Evolutionary conservation across 1,140 invertebrate species (phyloP), one percentile per base, ranked within the genome.

Genomic region (Elysia chlorotica): DNA sequence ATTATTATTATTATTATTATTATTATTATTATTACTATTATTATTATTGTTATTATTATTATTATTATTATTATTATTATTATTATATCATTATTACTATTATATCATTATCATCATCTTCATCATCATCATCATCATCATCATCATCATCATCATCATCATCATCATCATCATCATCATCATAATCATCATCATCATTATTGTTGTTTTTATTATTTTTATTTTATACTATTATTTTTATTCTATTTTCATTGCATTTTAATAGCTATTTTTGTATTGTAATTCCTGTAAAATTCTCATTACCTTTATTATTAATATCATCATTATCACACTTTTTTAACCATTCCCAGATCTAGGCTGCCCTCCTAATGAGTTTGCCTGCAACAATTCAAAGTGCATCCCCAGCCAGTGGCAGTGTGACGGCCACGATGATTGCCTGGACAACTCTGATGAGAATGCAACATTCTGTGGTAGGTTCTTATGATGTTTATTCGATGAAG

Each of bases 351-450:
- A 68, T 5, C 72, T 74, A 1, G 80, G 75, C 36, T 85, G 83
- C 71, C 74, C 80, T 35, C 66, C 71, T 21, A 73, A 82, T 23
- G 82, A 91, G 59, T 85, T 81, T 62, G 72, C 74, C 38, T 88
- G 87, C 78, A 76, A 78, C 62, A 82, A 83, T 70, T 74, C 75
- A 6, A 65, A 79, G 28, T 99, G 96, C 85, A 97, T 98, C 71
- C 95, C 95, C 0, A 92, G 91, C 73, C 94, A 96, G 84, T 98
- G 96, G 95, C 66, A 78, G 6, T 89, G 83, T 81, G 83, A 85
- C 75, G 77, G 78, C 14, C 80, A 83, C 37, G 73, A 85, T 67
- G 83, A 85, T 38, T 85, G 82, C 70, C 72, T 76, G 4, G 82
- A 84, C 35, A 69, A 72, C 25, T 82, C 79, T 35, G 84, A 85